These are phyloP conservation scores for Tetrax tetrax DNA, from an alignment of 2,113 vertebrate species.

Conservation along the genomic window DNA sequence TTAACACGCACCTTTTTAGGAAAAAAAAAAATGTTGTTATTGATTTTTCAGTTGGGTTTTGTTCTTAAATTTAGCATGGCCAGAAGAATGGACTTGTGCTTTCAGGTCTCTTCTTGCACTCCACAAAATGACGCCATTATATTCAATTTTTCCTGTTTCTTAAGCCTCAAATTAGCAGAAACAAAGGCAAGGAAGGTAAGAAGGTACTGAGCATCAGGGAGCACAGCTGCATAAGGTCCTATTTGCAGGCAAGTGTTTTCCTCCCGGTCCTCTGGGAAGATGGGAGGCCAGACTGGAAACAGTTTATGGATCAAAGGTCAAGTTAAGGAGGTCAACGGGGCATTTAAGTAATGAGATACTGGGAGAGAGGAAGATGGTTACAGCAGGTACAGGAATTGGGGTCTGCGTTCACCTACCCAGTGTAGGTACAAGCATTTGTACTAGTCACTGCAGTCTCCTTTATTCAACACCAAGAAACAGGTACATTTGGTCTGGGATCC, in stretches of 20 bases:
- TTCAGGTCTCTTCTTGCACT: background rate
- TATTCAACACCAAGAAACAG: background rate
- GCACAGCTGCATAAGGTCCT: background rate
- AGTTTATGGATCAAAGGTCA: background rate
- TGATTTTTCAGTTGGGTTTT: slow-evolving; percentile 6
- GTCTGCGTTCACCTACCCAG: background rate
- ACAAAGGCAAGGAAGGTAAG: background rate
- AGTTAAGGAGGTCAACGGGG: background rate
- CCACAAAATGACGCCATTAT: background rate
- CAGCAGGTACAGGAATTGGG: background rate
- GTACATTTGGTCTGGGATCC: background rate
- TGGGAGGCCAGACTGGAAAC: background rate
- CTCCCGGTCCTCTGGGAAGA: background rate
- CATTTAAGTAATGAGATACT: background rate
- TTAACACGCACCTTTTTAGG: background rate
- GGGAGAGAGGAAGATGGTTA: background rate
- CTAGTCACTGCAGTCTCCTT: background rate
- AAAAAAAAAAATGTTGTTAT: background rate
- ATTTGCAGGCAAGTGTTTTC: background rate
- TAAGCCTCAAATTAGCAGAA: background rate
- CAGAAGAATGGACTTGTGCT: slow-evolving; percentile 17
- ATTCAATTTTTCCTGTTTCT: background rate
- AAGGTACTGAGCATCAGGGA: background rate
- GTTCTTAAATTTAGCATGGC: slow-evolving; percentile 5
- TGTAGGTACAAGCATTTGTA: background rate